phyloP scores from a whole-genome alignment of 2,888 invertebrate genomes.

The Mesorhabditis spiculigera region DNA sequence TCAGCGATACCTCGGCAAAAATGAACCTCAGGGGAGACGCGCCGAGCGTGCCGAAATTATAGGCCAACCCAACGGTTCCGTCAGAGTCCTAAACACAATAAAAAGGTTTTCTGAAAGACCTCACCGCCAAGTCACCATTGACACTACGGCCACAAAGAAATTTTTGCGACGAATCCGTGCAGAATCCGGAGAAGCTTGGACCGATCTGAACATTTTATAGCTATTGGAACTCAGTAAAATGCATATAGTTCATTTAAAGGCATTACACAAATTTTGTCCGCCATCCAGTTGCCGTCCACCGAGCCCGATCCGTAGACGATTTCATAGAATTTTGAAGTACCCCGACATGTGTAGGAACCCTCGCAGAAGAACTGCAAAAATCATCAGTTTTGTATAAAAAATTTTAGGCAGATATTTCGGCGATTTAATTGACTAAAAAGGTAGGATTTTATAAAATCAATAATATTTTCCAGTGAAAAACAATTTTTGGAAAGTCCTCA shows the following conservation, averaged over 20 bases:
- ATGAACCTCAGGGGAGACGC: not conserved
- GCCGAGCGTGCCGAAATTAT: not conserved
- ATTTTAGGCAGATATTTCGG: no score
- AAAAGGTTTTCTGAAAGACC: not conserved
- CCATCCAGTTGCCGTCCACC: conserved; percentile 3
- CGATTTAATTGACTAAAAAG: no score
- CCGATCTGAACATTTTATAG: not conserved
- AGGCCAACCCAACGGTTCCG: not conserved
- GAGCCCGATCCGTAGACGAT: not conserved
- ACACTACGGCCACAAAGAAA: not conserved
- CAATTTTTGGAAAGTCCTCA: no score
- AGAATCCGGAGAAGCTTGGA: not conserved
- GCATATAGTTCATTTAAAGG: not conserved
- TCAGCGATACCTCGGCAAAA: no score
- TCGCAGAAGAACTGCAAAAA: not conserved
- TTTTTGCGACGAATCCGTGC: not conserved
- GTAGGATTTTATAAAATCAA: no score
- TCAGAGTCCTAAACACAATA: not conserved
- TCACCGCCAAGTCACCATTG: not conserved
- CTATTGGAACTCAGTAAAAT: not conserved
- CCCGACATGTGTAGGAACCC: not conserved
- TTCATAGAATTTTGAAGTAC: not conserved
- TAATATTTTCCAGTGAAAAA: no score
- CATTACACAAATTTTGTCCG: not conserved
- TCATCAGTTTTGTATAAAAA: no score